These are phyloP conservation scores for Trichonephila clavipes DNA, from an alignment of 1,140 invertebrate species.

Conservation along the genomic window DNA sequence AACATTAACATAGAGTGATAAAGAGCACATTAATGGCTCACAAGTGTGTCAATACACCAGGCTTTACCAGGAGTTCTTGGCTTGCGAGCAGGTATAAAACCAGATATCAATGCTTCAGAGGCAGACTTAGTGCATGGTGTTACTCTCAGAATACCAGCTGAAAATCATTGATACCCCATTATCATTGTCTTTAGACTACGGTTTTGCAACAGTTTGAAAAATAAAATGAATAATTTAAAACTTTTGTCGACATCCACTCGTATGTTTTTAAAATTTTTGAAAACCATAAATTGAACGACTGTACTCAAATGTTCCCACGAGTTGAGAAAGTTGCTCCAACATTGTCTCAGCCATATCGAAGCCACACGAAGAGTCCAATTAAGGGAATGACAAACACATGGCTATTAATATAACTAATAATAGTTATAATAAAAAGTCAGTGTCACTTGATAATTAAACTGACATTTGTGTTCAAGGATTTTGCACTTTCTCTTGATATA, in stretches of 20 bases:
- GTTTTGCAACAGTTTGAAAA: not conserved
- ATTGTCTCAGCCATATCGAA: not conserved
- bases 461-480: no score
- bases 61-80: not conserved
- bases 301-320: not conserved
- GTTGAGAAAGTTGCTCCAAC: not conserved
- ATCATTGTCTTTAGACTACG: not conserved
- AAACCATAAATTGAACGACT: no score
- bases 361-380: no score
- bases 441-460: no score
- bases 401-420: no score
- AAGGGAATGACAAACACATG: not conserved
- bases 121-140: no score
- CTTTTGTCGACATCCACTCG: not conserved
- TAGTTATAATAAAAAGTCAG: no score
- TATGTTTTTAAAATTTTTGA: not conserved
- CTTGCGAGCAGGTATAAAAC: not conserved
- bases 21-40: not conserved
- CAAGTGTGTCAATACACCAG: not conserved
- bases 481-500: no score
- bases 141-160: no score
- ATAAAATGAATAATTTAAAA: not conserved
- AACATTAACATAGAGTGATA: not conserved
- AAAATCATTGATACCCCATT: not conserved
- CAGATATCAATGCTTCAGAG: no score